Conservation (phyloP, 2,113 vertebrate species). For the Vulpes lagopus region DNA sequence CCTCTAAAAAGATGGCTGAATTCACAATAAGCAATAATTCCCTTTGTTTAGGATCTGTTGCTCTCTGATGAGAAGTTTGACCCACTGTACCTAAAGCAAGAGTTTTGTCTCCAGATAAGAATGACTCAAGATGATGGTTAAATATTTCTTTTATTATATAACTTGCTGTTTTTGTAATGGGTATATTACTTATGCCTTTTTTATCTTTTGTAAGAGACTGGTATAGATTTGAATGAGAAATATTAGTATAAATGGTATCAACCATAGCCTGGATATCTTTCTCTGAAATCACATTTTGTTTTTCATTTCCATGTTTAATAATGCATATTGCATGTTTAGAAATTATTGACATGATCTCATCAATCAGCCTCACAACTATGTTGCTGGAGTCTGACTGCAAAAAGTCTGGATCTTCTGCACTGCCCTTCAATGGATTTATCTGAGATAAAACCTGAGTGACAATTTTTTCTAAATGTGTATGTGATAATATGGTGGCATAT, state of each 20-base stretch:
- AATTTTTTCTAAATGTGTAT: constrained; percentile 57
- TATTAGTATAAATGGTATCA: constrained; percentile 38
- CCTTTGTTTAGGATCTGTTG: constrained; percentile 42
- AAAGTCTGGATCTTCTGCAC: background rate
- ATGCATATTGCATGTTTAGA: constrained; percentile 54
- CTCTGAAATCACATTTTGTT: constrained; percentile 44
- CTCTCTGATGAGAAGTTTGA: constrained; percentile 9
- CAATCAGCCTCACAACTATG: background rate
- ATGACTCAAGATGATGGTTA: constrained; percentile 60
- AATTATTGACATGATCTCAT: constrained; percentile 60
- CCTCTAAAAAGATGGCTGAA: constrained; percentile 56
- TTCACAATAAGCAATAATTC: constrained; percentile 61
- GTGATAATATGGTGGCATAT: constrained; percentile 57
- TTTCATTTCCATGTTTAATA: constrained; percentile 36
- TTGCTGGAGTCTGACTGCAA: background rate
- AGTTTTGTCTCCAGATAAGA: constrained; percentile 52
- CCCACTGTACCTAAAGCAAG: background rate
- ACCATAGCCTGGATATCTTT: constrained; percentile 35
- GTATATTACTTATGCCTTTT: background rate
- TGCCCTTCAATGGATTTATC: background rate
- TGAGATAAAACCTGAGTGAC: constrained; percentile 49
- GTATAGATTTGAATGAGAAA: constrained; percentile 21
- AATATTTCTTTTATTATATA: constrained; percentile 64
- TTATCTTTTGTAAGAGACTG: constrained; percentile 38
- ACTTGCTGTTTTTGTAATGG: constrained; percentile 50